Evolutionary conservation across 2,797 vertebrate genomes (phyloP).

Genomic region (Mormyrops boulengeri): DNA sequence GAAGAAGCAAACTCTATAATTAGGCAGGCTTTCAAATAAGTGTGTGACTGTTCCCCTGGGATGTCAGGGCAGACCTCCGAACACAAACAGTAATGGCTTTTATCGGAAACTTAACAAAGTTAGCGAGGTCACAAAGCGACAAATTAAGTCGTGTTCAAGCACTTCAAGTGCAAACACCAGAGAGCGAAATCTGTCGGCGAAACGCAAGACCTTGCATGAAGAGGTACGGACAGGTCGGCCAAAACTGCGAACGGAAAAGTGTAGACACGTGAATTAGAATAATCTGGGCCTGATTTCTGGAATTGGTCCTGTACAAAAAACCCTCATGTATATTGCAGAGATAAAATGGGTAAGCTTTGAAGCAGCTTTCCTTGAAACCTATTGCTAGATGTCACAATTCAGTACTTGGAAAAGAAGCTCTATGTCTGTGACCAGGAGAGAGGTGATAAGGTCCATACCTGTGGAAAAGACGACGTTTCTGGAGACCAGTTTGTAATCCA

Average conservation of each 20-base stretch:
- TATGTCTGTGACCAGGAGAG: not conserved
- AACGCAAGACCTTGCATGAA: not conserved
- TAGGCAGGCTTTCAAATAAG: constrained; percentile 39
- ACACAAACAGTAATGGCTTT: constrained; percentile 22
- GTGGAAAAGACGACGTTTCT: constrained; percentile 97
- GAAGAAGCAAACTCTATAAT: constrained; percentile 40
- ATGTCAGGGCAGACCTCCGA: not conserved
- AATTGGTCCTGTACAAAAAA: not conserved
- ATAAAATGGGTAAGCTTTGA: not conserved
- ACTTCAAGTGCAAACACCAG: not conserved
- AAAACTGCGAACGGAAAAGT: not conserved
- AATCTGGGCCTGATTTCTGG: not conserved
- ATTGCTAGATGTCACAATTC: not conserved
- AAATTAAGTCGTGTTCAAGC: constrained; percentile 16
- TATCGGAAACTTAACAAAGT: constrained; percentile 10
- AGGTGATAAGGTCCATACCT: constrained; percentile 53
- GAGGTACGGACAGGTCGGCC: not conserved
- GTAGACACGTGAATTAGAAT: not conserved
- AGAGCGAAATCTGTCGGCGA: not conserved
- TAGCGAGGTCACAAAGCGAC: not conserved
- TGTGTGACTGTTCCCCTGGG: constrained; percentile 31
- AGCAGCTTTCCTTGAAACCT: not conserved
- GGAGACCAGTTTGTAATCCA: constrained; percentile 90
- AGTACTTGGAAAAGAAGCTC: not conserved
- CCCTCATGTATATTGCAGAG: not conserved